Conservation (phyloP, 2,797 vertebrate genomes). For the Falco novaeseelandiae region DNA sequence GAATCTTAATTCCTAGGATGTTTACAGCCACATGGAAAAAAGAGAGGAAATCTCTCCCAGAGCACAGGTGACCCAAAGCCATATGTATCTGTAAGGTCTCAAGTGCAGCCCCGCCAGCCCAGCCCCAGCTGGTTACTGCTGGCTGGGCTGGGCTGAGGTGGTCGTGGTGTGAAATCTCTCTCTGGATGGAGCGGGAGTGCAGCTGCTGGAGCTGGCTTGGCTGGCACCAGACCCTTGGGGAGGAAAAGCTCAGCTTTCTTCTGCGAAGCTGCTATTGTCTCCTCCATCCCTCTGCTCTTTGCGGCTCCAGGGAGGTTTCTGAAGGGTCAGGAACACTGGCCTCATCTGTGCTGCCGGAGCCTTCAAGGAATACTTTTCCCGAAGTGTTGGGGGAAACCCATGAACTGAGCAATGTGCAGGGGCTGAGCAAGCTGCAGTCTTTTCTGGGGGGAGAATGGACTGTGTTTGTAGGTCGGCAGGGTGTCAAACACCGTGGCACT, state of each 20-base stretch:
- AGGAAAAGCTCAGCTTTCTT: too few relatives aligned
- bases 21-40: background rate
- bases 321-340: background rate
- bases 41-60: too few relatives aligned
- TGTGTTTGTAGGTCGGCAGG: rapidly evolving
- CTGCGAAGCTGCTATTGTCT: too few relatives aligned
- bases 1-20: rapidly evolving
- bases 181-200: rapidly evolving
- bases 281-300: background rate
- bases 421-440: rapidly evolving
- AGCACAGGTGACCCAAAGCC: background rate
- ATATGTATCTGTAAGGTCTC: rapidly evolving
- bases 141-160: background rate
- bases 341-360: background rate
- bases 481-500: background rate
- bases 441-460: rapidly evolving
- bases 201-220: rapidly evolving
- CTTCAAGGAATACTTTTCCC: background rate
- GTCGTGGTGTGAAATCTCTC: rapidly evolving
- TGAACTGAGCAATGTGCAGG: background rate
- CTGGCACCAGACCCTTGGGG: rapidly evolving
- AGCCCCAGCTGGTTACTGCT: background rate
- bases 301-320: background rate
- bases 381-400: too few relatives aligned
- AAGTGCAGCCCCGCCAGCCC: background rate